phyloP scores from a whole-genome alignment of 1,140 invertebrate species.

The Vanessa tameamea region DNA sequence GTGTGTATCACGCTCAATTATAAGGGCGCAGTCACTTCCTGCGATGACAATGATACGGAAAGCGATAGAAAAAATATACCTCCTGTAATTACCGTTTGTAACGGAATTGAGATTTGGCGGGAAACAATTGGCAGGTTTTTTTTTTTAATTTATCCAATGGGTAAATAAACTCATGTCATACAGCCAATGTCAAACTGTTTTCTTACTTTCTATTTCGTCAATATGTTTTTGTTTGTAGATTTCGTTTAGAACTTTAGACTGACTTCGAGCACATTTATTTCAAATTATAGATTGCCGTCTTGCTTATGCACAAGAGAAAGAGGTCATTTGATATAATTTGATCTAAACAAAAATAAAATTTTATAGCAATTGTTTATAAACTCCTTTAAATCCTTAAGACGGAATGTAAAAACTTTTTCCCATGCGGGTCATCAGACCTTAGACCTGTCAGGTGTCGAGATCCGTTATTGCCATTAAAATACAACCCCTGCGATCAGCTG shows the following conservation, averaged over 20 bases:
- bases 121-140: slow-evolving; percentile 40
- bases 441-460: slow-evolving; percentile 21
- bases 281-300: too few species aligned
- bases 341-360: too few species aligned
- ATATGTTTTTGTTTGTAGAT: neutral
- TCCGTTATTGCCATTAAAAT: slow-evolving; percentile 20
- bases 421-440: slow-evolving; percentile 29
- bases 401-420: slow-evolving; percentile 8
- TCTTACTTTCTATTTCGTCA: neutral
- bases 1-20: slow-evolving; percentile 25
- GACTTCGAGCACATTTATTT: too few species aligned
- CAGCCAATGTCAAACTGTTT: neutral
- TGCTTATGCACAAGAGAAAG: too few species aligned
- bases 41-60: slow-evolving; percentile 68
- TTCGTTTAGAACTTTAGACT: too few species aligned
- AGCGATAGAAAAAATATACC: slow-evolving; percentile 48
- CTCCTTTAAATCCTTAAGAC: neutral
- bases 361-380: neutral
- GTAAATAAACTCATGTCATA: neutral
- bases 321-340: too few species aligned
- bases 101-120: slow-evolving; percentile 50
- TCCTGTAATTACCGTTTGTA: slow-evolving; percentile 51
- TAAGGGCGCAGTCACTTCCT: slow-evolving; percentile 58
- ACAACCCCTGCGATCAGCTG: slow-evolving; percentile 17
- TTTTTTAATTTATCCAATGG: slow-evolving; percentile 23